A percentile compares a stretch with the other conserved stretches of the same genome.
These are phyloP conservation scores for Microplitis manilae DNA, from an alignment of 2,888 invertebrate genomes.

Conservation along the genomic window DNA sequence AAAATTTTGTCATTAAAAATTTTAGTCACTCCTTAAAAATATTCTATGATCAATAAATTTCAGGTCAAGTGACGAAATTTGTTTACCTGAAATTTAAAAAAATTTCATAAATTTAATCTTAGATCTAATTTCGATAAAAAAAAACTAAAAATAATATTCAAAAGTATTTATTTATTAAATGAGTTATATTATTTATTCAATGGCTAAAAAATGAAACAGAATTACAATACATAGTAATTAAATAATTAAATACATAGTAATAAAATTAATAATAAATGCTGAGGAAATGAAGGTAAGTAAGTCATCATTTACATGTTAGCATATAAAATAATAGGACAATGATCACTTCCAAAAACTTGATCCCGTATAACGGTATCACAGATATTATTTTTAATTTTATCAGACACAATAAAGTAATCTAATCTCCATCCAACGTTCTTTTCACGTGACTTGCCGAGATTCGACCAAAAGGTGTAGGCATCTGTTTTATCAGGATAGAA, in stretches of 20 bases:
- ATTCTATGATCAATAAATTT: too few species aligned
- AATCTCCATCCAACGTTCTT: slow-evolving; percentile 98
- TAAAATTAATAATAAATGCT: not conserved
- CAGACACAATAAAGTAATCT: slow-evolving; percentile 94
- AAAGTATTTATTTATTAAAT: too few species aligned
- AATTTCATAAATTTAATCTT: too few species aligned
- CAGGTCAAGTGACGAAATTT: too few species aligned
- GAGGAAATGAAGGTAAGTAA: not conserved
- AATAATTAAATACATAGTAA: not conserved
- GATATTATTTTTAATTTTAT: slow-evolving; percentile 82
- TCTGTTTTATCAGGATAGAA: slow-evolving; percentile 87
- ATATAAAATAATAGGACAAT: slow-evolving; percentile 92
- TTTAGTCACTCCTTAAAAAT: too few species aligned
- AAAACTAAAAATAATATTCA: too few species aligned
- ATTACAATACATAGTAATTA: too few species aligned
- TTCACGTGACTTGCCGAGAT: slow-evolving; percentile 87
- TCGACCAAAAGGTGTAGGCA: slow-evolving; percentile 97
- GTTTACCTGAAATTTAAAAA: too few species aligned
- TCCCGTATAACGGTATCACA: slow-evolving; percentile 89
- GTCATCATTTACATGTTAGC: slow-evolving; percentile 73
- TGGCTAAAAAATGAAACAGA: too few species aligned
- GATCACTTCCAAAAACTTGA: slow-evolving; percentile 93
- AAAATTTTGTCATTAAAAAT: too few species aligned
- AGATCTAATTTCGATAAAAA: too few species aligned
- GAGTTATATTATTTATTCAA: too few species aligned